These are phyloP conservation scores for Branchellion lobata DNA, from an alignment of 2,888 invertebrate genomes.

Conservation along the genomic window DNA sequence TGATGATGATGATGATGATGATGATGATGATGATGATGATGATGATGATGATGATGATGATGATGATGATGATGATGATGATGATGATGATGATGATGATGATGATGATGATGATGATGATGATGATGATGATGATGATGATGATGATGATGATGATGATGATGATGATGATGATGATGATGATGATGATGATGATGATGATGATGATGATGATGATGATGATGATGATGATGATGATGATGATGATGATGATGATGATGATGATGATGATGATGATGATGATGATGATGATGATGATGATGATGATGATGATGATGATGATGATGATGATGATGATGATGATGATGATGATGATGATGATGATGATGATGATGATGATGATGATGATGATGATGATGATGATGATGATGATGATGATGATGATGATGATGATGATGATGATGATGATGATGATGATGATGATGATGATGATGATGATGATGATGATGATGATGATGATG, in stretches of 20 bases:
- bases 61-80: constrained; percentile 18
- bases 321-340: constrained; percentile 18
- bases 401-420: constrained; percentile 18
- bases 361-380: constrained; percentile 23
- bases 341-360: constrained; percentile 18
- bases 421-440: constrained; percentile 18
- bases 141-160: constrained; percentile 18
- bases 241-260: constrained; percentile 18
- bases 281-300: constrained; percentile 18
- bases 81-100: constrained; percentile 18
- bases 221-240: constrained; percentile 21
- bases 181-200: constrained; percentile 18
- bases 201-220: constrained; percentile 18
- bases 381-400: constrained; percentile 18
- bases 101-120: constrained; percentile 21
- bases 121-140: constrained; percentile 18
- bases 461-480: constrained; percentile 18
- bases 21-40: constrained; percentile 18
- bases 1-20: constrained; percentile 18
- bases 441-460: constrained; percentile 18
- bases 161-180: constrained; percentile 21
- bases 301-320: constrained; percentile 18
- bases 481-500: constrained; percentile 18
- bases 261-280: constrained; percentile 18
- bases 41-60: constrained; percentile 18